Evolutionary conservation across 2,113 vertebrate genomes (phyloP).

Genomic region (Cebus imitator): DNA sequence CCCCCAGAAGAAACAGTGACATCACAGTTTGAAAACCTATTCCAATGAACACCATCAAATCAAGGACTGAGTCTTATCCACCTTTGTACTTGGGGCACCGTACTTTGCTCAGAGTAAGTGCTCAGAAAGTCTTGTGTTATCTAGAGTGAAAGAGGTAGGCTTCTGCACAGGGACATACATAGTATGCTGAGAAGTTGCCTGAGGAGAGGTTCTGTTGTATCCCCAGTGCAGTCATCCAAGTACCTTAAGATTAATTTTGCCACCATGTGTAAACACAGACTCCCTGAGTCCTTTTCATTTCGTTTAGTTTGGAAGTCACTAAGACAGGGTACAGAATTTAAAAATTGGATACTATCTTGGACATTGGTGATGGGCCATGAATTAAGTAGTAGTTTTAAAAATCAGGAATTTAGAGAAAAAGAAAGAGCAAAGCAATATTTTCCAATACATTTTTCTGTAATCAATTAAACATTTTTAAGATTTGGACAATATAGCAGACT

Average conservation of each 20-base stretch:
- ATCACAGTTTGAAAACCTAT: background rate
- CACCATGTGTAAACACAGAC: slow-evolving; percentile 29
- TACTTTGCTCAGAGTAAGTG: background rate
- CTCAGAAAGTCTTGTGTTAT: background rate
- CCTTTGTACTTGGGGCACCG: background rate
- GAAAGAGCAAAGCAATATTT: slow-evolving; percentile 16
- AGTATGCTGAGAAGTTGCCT: background rate
- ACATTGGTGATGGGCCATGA: slow-evolving; percentile 61
- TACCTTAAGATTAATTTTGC: slow-evolving; percentile 26
- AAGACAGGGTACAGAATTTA: slow-evolving; percentile 60
- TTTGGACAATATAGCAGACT: slow-evolving; percentile 23
- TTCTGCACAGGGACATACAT: background rate
- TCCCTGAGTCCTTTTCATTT: slow-evolving; percentile 44
- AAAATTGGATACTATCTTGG: slow-evolving; percentile 50
- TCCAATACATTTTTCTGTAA: slow-evolving; percentile 42
- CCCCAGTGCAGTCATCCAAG: background rate
- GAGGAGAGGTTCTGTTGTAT: background rate
- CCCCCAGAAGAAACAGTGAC: background rate
- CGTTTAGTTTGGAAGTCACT: slow-evolving; percentile 64
- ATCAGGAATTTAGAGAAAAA: background rate
- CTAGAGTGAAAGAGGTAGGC: background rate
- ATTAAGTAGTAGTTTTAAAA: slow-evolving; percentile 54
- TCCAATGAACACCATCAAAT: background rate
- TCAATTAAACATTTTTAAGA: slow-evolving; percentile 15
- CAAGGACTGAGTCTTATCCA: background rate